phyloP scores from a whole-genome alignment of 2,797 vertebrate genomes.

The Hemibagrus guttatus region DNA sequence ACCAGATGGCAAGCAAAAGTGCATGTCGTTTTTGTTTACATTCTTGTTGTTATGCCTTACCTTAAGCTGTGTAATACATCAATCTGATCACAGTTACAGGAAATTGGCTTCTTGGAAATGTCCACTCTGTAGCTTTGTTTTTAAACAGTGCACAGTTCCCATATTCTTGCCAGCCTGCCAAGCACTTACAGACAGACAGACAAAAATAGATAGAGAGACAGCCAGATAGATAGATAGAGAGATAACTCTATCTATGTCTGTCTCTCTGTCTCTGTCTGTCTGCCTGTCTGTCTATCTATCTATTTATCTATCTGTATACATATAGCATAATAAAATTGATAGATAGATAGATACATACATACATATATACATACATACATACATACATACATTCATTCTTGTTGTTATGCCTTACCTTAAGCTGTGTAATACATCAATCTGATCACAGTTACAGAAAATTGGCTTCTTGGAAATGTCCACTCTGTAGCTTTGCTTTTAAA shows the following conservation, averaged over 20 bases:
- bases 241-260: too few relatives aligned
- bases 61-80: conserved; percentile 14
- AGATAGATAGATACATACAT: too few relatives aligned
- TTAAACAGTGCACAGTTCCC: not conserved
- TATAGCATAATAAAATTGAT: too few relatives aligned
- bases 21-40: conserved; percentile 45
- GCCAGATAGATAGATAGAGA: too few relatives aligned
- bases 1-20: conserved; percentile 50
- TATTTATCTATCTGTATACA: too few relatives aligned
- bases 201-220: too few relatives aligned
- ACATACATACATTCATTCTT: too few relatives aligned
- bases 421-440: conserved; percentile 16
- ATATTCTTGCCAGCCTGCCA: not conserved
- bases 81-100: conserved; percentile 11
- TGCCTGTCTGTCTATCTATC: too few relatives aligned
- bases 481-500: not conserved
- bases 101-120: not conserved
- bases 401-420: conserved; percentile 15
- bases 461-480: not conserved
- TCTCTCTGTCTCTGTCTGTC: too few relatives aligned
- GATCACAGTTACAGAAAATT: conserved; percentile 3
- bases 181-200: not conserved
- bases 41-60: conserved; percentile 15
- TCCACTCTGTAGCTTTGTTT: not conserved
- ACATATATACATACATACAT: too few relatives aligned